These are phyloP conservation scores for Theristicus caerulescens DNA, from an alignment of 2,113 vertebrate species.

Conservation along the genomic window DNA sequence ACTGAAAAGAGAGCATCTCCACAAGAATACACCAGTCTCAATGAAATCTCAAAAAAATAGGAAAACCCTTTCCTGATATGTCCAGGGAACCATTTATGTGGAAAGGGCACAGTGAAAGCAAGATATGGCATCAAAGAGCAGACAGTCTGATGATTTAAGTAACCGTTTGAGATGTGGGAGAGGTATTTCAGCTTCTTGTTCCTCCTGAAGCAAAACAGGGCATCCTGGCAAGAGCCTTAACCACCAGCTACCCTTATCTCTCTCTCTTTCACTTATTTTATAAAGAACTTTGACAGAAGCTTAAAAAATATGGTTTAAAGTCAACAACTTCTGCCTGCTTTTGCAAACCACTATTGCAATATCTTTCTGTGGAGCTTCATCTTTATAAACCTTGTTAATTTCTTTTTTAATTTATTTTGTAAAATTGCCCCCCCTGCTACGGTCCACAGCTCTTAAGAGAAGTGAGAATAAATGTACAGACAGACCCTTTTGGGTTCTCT, in stretches of 20 bases:
- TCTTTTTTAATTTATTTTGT: background rate
- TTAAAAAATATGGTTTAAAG: rapidly evolving
- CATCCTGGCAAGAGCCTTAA: background rate
- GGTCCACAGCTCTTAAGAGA: background rate
- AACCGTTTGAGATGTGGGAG: background rate
- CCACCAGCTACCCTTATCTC: background rate
- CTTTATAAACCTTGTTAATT: background rate
- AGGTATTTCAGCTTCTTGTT: background rate
- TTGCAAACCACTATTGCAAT: background rate
- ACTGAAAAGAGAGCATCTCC: background rate
- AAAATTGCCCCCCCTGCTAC: background rate
- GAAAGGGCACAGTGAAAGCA: background rate
- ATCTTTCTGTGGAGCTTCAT: background rate
- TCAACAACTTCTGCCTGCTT: background rate
- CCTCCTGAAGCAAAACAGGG: background rate
- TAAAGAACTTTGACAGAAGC: background rate
- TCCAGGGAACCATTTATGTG: background rate
- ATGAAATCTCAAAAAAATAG: background rate
- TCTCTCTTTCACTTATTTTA: background rate
- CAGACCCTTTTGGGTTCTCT: background rate
- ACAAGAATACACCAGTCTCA: background rate
- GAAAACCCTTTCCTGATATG: background rate
- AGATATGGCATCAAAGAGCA: background rate
- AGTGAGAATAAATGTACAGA: background rate
- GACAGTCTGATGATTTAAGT: background rate